Evolutionary conservation across 2,113 vertebrate species (phyloP), one percentile per base, ranked within the genome.

Genomic region (Vulpes ferrilata): DNA sequence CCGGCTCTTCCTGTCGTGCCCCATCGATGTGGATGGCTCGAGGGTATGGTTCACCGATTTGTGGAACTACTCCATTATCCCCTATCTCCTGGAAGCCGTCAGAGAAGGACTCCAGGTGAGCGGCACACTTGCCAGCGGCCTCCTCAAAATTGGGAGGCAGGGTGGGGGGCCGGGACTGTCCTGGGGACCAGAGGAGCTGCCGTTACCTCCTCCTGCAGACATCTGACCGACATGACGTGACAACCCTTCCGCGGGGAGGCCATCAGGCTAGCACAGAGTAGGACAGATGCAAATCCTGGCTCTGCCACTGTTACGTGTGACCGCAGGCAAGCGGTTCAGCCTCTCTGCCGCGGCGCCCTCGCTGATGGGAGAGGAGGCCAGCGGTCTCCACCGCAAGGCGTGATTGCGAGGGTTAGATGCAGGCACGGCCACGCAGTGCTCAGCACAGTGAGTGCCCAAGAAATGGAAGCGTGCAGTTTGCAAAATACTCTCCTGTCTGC

Each of bases 51-150:
- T 99, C 99, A 99, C 99, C 0, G 99, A 99, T 97, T 98, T 99
- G 96, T 99, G 99, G 99, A 99, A 99, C 98, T 99, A 99, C 98
- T 99, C 99, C 67, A 99, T 99, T 96, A 99, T 99, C 97, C 99
- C 99, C 0, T 99, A 99, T 96, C 99, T 99, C 98, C 99, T 99
- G 98, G 99, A 99, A 98, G 99, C 99, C 0, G 99, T 99, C 57
- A 99, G 99, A 96, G 99, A 99, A 98, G 99, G 99, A 59, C 98
- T 99, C n/a, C 99, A 99, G 99, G 99, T 99, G 81, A 99, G 98
- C 38, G 59, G 9, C 48, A 30, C 71, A 2, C 57, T 7, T 5
- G 32, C 71, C 0, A 0, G 27, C 30, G 62, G 12, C 35, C 93
- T 80, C 93, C 65, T 59, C 11, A 19, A 4, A 7, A 43, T 5